phyloP scores from a whole-genome alignment of 2,113 vertebrate species.

The Pleuronectes platessa region DNA sequence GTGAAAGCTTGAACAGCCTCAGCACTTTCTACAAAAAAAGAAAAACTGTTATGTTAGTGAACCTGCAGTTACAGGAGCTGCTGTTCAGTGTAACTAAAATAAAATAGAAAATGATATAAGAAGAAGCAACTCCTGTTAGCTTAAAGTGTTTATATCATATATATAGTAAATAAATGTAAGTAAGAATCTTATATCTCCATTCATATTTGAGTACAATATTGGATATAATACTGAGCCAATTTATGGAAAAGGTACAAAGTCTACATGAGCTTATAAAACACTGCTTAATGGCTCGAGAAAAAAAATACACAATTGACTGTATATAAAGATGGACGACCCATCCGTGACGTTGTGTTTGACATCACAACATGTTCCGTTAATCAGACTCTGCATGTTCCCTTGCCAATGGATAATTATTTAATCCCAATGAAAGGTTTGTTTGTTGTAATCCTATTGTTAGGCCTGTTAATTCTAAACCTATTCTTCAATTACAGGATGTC shows the following conservation, averaged over 20 bases:
- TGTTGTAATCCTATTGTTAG: not conserved
- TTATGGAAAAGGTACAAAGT: too few relatives aligned
- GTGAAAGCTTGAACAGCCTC: slow-evolving; percentile 84
- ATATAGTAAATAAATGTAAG: too few relatives aligned
- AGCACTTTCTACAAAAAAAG: slow-evolving; percentile 83
- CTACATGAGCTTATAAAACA: too few relatives aligned
- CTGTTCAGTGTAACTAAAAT: too few relatives aligned
- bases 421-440: not conserved
- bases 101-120: not conserved
- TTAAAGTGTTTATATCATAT: not conserved
- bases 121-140: not conserved
- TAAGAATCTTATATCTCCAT: too few relatives aligned
- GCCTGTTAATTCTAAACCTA: not conserved
- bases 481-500: not conserved
- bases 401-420: not conserved
- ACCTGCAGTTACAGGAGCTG: not conserved
- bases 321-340: too few relatives aligned
- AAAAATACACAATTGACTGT: too few relatives aligned
- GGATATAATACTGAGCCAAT: too few relatives aligned
- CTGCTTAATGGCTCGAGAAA: too few relatives aligned
- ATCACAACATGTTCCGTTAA: not conserved
- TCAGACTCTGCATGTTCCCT: not conserved
- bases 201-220: too few relatives aligned
- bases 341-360: too few relatives aligned
- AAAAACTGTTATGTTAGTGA: not conserved